These are phyloP conservation scores for Sebastes oblongus DNA, from an alignment of 2,797 vertebrate genomes.

Conservation along the genomic window DNA sequence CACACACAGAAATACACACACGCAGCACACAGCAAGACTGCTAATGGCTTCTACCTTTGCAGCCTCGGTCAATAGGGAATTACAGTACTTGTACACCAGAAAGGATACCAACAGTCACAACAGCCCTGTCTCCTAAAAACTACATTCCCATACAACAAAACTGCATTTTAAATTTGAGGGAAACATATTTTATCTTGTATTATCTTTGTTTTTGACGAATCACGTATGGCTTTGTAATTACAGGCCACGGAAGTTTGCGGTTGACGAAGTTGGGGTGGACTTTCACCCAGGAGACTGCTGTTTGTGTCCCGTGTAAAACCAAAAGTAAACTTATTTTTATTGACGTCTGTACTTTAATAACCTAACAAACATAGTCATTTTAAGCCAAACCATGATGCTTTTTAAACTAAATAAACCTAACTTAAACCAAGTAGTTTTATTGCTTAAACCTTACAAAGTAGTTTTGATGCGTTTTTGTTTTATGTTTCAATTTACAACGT, in stretches of 20 bases:
- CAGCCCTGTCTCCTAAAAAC: background rate
- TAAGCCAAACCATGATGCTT: background rate
- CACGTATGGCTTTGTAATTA: background rate
- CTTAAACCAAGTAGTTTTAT: no score
- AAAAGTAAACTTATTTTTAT: background rate
- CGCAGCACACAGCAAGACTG: conserved; percentile 46
- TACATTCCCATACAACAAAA: background rate
- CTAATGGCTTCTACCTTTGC: conserved; percentile 67
- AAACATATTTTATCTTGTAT: background rate
- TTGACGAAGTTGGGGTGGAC: no score
- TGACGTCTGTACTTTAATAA: background rate
- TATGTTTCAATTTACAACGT: no score
- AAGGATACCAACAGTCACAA: background rate
- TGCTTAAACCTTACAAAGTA: no score
- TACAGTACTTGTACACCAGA: conserved; percentile 30
- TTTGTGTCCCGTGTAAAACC: background rate
- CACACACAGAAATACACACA: conserved; percentile 40
- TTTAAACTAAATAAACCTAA: no score
- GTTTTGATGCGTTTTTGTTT: no score
- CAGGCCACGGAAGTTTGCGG: background rate
- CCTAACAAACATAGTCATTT: background rate
- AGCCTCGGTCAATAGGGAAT: conserved; percentile 48
- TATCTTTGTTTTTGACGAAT: background rate
- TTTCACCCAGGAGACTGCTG: no score
- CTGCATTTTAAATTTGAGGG: background rate